Evolutionary conservation across 2,113 vertebrate species (phyloP), one percentile per base, ranked within the genome.

Genomic region (Sinosuthora webbiana): DNA sequence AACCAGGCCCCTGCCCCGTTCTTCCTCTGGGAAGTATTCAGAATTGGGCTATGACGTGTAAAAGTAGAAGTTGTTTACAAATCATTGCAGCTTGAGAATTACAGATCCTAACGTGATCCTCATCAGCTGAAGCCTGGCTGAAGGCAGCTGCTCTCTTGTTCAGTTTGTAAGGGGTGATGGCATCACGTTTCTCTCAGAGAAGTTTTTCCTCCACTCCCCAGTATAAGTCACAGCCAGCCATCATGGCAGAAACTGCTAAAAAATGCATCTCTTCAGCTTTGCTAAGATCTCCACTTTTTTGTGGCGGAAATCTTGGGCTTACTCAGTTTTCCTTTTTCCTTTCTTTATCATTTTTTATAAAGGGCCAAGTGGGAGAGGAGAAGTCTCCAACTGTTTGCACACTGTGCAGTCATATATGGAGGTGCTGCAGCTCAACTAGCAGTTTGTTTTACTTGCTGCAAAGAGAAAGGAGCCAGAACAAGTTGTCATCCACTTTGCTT

Each of bases 401-500:
- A 55, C 74, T 4, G 27, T 18, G 81, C 82, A 94, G 96, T 94
- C 84, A 87, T 37, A 60, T 22, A 75, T 41, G 78, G 90, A 96
- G 87, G 83, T 63, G 50, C 81, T 78, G 76, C 92, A 77, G 93
- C 91, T 71, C 77, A 19, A 27, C 12, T 6, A 93, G 87, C 78
- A 81, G 83, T 94, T 88, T 88, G 92, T 87, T 93, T 96, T 60
- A 93, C 81, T 92, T 84, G 76, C 80, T 90, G 82, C 37, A 23
- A 65, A 77, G 83, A 79, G 71, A 76, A 87, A 93, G 86, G n/a
- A 94, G 90, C 50, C 87, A 74, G 77, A 87, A 93, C 69, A 95
- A 95, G 85, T 95, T 88, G 89, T 74, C 92, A 97, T 97, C 93
- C 94, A 69, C 80, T 96, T 76, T 60, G 85, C 37, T 93, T 97